Conservation (phyloP, 1,140 invertebrate genomes). For the Phortica variegata region DNA sequence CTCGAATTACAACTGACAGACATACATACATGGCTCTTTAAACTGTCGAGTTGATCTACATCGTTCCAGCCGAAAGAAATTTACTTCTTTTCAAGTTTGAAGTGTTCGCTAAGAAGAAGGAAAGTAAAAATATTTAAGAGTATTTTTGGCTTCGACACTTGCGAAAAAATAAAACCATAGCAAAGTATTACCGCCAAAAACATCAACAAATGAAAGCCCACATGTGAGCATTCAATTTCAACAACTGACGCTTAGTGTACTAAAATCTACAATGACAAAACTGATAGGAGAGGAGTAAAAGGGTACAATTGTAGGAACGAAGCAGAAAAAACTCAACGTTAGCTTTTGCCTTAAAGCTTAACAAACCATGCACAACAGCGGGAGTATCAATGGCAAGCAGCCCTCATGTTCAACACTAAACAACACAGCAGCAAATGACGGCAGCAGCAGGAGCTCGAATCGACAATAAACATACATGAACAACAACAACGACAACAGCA, state of each 20-base stretch:
- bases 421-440: conserved; percentile 2
- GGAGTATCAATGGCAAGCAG: conserved; percentile 36
- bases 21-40: no score
- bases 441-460: conserved; percentile 46
- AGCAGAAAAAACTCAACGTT: conserved; percentile 2
- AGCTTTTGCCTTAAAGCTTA: no score
- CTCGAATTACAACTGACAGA: no score
- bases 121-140: no score
- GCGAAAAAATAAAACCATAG: no score
- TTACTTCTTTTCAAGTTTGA: no score
- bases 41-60: no score
- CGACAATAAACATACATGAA: conserved; percentile 54
- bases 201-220: conserved; percentile 46
- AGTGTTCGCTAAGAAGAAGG: no score
- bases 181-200: no score
- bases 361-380: not conserved
- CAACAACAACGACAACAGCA: conserved; percentile 43
- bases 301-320: not conserved
- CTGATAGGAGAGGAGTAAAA: no score
- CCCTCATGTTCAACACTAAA: conserved; percentile 54
- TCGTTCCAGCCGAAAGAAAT: no score
- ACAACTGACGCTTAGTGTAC: conserved; percentile 48
- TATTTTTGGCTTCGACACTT: no score
- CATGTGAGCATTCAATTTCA: conserved; percentile 56
- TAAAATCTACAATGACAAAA: conserved; percentile 21